Conservation (phyloP, 2,888 invertebrate species). For the Eupithecia centaureata region DNA sequence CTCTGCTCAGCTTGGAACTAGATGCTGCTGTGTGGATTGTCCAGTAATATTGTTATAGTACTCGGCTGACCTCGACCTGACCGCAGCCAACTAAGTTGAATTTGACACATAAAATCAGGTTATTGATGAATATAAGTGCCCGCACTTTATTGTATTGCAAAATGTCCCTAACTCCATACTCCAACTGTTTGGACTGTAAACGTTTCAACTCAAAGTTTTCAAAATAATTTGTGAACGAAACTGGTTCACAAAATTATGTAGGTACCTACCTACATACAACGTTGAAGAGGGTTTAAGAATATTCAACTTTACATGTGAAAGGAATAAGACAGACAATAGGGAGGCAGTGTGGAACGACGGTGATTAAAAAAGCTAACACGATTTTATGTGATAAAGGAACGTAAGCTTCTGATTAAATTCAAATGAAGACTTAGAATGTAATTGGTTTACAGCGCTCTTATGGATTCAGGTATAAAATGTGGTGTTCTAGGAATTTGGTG, state of each 20-base stretch:
- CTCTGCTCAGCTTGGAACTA: too few relatives aligned
- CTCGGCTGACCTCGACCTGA: too few relatives aligned
- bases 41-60: too few relatives aligned
- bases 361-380: slow-evolving; percentile 15
- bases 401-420: slow-evolving; percentile 19
- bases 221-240: too few relatives aligned
- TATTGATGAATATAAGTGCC: too few relatives aligned
- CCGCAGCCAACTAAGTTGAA: too few relatives aligned
- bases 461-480: neutral
- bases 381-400: slow-evolving; percentile 13
- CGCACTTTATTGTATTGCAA: neutral
- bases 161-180: neutral
- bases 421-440: slow-evolving; percentile 23
- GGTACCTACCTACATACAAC: neutral
- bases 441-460: slow-evolving; percentile 14
- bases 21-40: too few relatives aligned
- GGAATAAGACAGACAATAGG: neutral
- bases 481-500: neutral
- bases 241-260: neutral
- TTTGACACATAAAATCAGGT: too few relatives aligned
- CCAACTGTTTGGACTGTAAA: neutral
- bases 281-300: neutral
- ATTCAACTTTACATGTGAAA: neutral
- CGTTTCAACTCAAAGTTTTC: neutral
- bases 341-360: neutral